Conservation (phyloP, 2,113 vertebrate species). For the Alces alces region DNA sequence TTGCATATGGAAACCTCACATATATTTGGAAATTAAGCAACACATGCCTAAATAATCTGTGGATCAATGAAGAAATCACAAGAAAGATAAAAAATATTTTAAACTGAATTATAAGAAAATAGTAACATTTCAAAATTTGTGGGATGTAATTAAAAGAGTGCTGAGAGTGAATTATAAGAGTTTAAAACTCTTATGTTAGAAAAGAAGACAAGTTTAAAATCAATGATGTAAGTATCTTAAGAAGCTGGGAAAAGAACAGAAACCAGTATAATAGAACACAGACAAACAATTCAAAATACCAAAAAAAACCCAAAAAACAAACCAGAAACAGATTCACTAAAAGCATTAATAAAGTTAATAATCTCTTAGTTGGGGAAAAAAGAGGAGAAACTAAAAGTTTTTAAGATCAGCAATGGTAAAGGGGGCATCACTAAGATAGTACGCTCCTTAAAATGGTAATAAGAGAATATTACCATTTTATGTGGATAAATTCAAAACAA, state of each 20-base stretch:
- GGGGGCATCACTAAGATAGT: neutral
- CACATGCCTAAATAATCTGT: neutral
- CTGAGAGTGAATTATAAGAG: neutral
- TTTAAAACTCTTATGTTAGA: neutral
- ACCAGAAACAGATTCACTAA: neutral
- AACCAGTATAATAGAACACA: neutral
- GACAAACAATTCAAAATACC: neutral
- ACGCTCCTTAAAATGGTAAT: neutral
- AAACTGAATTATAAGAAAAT: neutral
- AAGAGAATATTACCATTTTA: neutral
- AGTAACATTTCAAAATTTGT: neutral
- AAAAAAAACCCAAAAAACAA: neutral
- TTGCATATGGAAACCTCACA: neutral
- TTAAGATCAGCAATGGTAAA: neutral
- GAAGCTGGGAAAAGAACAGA: neutral
- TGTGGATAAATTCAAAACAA: neutral
- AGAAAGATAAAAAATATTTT: neutral
- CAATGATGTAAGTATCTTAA: neutral
- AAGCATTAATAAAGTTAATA: neutral
- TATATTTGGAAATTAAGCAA: neutral
- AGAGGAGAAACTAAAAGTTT: neutral
- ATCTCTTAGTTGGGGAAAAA: neutral
- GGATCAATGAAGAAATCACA: neutral
- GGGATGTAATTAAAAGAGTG: neutral
- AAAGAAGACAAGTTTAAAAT: neutral